Evolutionary conservation across 2,113 vertebrate species (phyloP).

Genomic region (rat (Rattus norvegicus)): GRCr8 NC_086026.1:36930501-36931000

Average conservation of each 20-base stretch:
- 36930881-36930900: too few species aligned
- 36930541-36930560: background rate
- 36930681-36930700: background rate
- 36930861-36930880: background rate
- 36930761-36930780: background rate
- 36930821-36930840: background rate
- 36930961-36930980: background rate
- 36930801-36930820: background rate
- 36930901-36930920: accelerated
- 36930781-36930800: background rate
- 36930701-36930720: background rate
- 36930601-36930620: background rate
- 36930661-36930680: background rate
- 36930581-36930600: background rate
- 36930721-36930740: background rate
- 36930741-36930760: background rate
- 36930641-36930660: background rate
- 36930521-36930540: conserved; percentile 38
- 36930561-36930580: conserved; percentile 1
- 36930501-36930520: conserved; percentile 58
- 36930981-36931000: background rate
- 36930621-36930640: background rate
- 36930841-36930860: background rate
- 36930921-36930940: background rate
- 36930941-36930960: background rate